Conservation (phyloP, 53 echinoderm and acorn worm genomes). For the Stichopus horrens region DNA sequence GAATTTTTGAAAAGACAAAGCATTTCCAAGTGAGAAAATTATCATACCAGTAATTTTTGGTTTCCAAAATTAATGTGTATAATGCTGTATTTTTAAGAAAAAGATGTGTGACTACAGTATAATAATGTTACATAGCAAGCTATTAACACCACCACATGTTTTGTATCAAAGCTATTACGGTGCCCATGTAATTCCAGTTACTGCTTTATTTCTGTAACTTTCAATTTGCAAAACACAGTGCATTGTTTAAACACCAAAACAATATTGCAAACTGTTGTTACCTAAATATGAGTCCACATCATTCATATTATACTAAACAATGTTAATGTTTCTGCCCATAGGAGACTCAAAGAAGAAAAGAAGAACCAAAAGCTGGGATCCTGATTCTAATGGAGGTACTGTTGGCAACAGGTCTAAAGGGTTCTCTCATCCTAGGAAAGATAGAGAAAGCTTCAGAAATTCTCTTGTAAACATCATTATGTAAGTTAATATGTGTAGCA, state of each 20-base stretch:
- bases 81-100: too few relatives aligned
- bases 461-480: conserved; percentile 95
- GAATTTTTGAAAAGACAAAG: too few relatives aligned
- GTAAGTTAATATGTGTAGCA: conserved; percentile 57
- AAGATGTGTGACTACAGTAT: too few relatives aligned
- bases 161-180: too few relatives aligned
- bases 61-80: too few relatives aligned
- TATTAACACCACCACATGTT: too few relatives aligned
- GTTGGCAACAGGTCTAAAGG: conserved; percentile 70
- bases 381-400: conserved; percentile 71
- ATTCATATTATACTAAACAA: background rate
- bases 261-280: too few relatives aligned
- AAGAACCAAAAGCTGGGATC: conserved; percentile 73
- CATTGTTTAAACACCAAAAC: background rate
- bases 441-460: conserved; percentile 92
- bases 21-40: too few relatives aligned
- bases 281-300: background rate
- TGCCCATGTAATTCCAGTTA: background rate
- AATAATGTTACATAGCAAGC: too few relatives aligned
- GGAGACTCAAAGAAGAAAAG: conserved; percentile 71
- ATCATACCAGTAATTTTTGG: too few relatives aligned
- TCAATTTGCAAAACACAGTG: background rate
- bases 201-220: background rate
- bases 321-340: background rate
- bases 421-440: conserved; percentile 88